Percentiles rank a stretch among this genome's conserved stretches.
These are phyloP conservation scores for Bicyclus anynana DNA, from an alignment of 1,140 invertebrate species.

Conservation along the genomic window DNA sequence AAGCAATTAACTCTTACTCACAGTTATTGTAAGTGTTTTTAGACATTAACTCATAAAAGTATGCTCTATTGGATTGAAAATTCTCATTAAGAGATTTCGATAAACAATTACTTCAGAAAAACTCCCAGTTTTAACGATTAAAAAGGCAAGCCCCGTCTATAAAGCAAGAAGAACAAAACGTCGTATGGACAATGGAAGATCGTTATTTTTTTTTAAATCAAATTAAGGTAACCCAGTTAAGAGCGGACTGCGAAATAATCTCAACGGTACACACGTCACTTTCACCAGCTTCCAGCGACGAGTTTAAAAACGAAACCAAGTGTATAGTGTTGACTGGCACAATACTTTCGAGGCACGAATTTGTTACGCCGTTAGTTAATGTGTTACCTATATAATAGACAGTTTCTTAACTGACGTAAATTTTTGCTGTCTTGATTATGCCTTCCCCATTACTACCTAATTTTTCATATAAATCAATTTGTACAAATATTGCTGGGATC, in stretches of 20 bases:
- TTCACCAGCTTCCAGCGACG: constrained; percentile 20
- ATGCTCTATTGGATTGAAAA: too few relatives aligned
- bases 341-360: not conserved
- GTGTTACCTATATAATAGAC: not conserved
- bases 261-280: constrained; percentile 10
- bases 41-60: too few relatives aligned
- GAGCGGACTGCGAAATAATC: not conserved
- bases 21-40: too few relatives aligned
- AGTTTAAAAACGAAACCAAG: constrained; percentile 12
- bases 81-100: not conserved
- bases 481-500: too few relatives aligned
- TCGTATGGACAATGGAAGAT: constrained; percentile 2
- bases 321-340: not conserved
- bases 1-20: too few relatives aligned
- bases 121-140: not conserved
- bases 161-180: constrained; percentile 14
- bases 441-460: too few relatives aligned
- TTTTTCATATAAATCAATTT: too few relatives aligned
- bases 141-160: not conserved
- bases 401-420: too few relatives aligned
- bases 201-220: constrained; percentile 19
- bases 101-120: not conserved
- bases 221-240: constrained; percentile 27
- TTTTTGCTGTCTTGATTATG: too few relatives aligned
- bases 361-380: not conserved